These are phyloP conservation scores for Diceros bicornis DNA, from an alignment of 2,797 vertebrate species.

Conservation along the genomic window DNA sequence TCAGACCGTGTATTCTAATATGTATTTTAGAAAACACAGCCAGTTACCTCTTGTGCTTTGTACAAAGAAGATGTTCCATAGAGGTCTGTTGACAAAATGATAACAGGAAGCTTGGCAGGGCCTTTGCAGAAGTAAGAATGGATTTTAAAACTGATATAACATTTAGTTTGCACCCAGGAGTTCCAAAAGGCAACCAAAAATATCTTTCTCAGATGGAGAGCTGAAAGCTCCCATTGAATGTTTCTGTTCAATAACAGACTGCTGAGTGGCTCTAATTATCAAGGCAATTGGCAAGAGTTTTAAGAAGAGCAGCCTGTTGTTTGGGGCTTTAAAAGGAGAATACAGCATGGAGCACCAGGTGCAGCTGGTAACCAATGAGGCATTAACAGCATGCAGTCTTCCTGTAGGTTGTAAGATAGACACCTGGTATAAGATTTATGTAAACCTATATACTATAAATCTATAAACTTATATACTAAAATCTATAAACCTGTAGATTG, in stretches of 20 bases:
- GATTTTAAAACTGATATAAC: not conserved
- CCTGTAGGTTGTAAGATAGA: not conserved
- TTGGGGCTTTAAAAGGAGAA: not conserved
- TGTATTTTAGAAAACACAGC: not conserved
- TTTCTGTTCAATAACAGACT: not conserved
- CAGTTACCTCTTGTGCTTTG: not conserved
- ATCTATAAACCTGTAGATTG: not conserved
- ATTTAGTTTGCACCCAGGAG: not conserved
- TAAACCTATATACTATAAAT: too few relatives aligned
- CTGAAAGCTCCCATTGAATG: not conserved
- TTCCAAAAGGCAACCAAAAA: constrained; percentile 8
- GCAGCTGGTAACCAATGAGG: not conserved
- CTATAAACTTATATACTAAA: too few relatives aligned
- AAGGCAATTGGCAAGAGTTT: not conserved
- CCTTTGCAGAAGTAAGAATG: not conserved
- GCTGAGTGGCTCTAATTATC: not conserved
- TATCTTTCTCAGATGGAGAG: not conserved
- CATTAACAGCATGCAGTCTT: not conserved
- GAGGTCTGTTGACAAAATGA: not conserved
- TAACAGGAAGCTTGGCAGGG: not conserved
- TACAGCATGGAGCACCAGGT: not conserved
- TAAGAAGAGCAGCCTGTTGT: not conserved
- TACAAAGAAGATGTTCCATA: not conserved
- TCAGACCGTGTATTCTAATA: not conserved
- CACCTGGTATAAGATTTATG: not conserved